phyloP scores from a whole-genome alignment of 2,888 invertebrate species.

The Andrena chrysosceles region DNA sequence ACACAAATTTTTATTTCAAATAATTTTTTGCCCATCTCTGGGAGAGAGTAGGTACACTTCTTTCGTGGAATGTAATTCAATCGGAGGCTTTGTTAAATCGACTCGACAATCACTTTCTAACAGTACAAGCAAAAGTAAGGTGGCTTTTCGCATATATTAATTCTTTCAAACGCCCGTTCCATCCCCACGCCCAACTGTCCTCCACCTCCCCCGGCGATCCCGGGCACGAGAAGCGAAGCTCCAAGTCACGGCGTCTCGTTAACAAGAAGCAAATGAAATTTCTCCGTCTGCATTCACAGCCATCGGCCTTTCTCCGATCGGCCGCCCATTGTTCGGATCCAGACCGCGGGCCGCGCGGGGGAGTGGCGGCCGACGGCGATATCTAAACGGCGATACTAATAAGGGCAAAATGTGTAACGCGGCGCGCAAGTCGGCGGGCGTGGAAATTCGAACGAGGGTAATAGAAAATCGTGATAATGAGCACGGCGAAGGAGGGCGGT shows the following conservation, averaged over 20 bases:
- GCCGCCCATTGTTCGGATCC: constrained; percentile 28
- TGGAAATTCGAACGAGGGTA: constrained; percentile 77
- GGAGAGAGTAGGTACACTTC: too few species aligned
- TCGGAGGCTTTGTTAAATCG: too few species aligned
- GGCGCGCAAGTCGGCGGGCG: constrained; percentile 50
- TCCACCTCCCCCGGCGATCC: too few species aligned
- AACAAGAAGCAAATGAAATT: neutral
- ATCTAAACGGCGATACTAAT: constrained; percentile 7
- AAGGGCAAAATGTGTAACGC: constrained; percentile 66
- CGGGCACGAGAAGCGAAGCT: too few species aligned
- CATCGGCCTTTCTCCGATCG: constrained; percentile 1
- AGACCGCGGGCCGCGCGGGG: neutral
- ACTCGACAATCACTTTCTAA: too few species aligned
- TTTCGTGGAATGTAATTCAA: too few species aligned
- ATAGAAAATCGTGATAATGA: constrained; percentile 77
- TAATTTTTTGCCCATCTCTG: too few species aligned
- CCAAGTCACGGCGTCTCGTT: neutral
- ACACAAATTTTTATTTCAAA: too few species aligned
- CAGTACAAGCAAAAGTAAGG: too few species aligned
- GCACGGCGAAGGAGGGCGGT: constrained; percentile 45
- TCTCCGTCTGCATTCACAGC: constrained; percentile 1
- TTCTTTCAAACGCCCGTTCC: too few species aligned
- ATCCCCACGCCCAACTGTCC: too few species aligned
- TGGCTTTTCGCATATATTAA: too few species aligned
- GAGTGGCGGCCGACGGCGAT: neutral